A percentile compares a stretch with the other conserved stretches of the same genome.
Evolutionary conservation across 2,113 vertebrate species (phyloP).

Genomic region (Fulica atra): DNA sequence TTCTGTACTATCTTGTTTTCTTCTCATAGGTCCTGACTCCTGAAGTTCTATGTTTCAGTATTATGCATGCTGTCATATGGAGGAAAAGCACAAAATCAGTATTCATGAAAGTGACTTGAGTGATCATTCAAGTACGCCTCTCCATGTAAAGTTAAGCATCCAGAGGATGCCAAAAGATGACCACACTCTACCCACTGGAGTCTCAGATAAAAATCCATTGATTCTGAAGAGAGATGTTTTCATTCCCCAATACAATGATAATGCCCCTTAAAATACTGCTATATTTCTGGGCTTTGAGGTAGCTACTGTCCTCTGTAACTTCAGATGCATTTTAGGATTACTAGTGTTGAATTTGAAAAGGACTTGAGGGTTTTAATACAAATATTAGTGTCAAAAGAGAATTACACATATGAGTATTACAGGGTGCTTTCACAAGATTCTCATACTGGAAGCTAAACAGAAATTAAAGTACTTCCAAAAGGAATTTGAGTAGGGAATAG

Average conservation of each 20-base stretch:
- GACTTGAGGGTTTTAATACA: conserved; percentile 39
- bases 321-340: conserved; percentile 53
- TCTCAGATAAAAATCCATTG: background rate
- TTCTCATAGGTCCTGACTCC: background rate
- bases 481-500: conserved; percentile 49
- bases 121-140: background rate
- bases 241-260: background rate
- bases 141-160: background rate
- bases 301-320: background rate
- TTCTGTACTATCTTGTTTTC: background rate
- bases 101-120: background rate
- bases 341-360: conserved; percentile 46
- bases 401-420: conserved; percentile 39
- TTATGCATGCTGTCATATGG: background rate
- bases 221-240: background rate
- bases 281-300: conserved; percentile 6
- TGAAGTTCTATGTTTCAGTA: background rate
- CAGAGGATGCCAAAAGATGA: background rate
- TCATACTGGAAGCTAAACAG: conserved; percentile 42
- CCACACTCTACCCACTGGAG: background rate
- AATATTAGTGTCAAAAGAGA: conserved; percentile 53
- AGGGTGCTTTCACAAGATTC: conserved; percentile 16
- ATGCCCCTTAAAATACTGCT: background rate
- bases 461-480: conserved; percentile 62
- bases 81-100: background rate